These are phyloP conservation scores for Torymus tubicola DNA, from an alignment of 2,888 invertebrate genomes.

Conservation along the genomic window DNA sequence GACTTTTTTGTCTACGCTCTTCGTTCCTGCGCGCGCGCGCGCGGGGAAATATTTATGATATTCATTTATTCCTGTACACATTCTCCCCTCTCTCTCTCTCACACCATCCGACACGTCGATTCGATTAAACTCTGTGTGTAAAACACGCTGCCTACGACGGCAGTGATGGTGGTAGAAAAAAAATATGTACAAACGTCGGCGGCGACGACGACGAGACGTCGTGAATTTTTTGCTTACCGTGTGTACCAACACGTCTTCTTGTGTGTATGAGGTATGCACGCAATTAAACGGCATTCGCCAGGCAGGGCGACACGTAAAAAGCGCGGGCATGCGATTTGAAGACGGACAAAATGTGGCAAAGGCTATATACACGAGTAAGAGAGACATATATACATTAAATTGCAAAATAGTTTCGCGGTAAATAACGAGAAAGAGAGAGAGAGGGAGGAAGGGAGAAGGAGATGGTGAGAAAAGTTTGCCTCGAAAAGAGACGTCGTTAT, in stretches of 20 bases:
- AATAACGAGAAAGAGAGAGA: conserved; percentile 66
- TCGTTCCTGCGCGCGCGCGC: neutral
- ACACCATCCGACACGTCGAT: conserved; percentile 27
- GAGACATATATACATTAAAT: conserved; percentile 64
- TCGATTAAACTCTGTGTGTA: conserved; percentile 41
- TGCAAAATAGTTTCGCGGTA: conserved; percentile 69
- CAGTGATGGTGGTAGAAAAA: too few species aligned
- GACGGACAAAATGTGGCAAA: neutral
- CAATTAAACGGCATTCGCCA: conserved; percentile 60
- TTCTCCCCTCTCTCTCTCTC: neutral
- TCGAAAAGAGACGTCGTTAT: conserved; percentile 56
- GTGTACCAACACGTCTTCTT: too few species aligned
- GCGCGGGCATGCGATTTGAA: conserved; percentile 19
- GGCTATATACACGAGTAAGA: too few species aligned
- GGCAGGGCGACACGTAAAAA: conserved; percentile 16
- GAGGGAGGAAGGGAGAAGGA: too few species aligned
- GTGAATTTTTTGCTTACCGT: too few species aligned
- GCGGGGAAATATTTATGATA: conserved; percentile 51
- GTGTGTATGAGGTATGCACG: conserved; percentile 38
- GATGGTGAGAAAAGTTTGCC: conserved; percentile 61
- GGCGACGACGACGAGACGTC: too few species aligned
- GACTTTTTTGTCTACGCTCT: conserved; percentile 40
- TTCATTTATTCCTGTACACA: conserved; percentile 45
- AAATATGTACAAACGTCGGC: too few species aligned
- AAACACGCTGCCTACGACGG: neutral